Percentiles rank a stretch among this genome's conserved stretches.
Conservation (phyloP, 2,888 invertebrate genomes). For the Conomelus anceps region DNA sequence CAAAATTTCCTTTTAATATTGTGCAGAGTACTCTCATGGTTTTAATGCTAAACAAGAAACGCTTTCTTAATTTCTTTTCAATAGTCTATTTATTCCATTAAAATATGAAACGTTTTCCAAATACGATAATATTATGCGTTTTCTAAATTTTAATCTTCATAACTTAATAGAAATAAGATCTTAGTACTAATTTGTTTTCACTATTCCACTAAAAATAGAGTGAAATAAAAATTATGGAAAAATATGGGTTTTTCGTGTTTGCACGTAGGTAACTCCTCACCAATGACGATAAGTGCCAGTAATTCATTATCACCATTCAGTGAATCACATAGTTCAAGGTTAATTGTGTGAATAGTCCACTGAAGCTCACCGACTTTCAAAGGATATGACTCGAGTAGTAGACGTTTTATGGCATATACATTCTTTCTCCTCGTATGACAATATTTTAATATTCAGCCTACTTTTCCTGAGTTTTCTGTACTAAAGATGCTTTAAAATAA, state of each 20-base stretch:
- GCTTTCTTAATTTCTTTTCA: not conserved
- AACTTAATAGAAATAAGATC: not conserved
- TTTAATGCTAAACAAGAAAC: too few species aligned
- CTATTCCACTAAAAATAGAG: not conserved
- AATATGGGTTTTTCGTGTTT: not conserved
- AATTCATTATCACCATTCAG: not conserved
- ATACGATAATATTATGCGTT: not conserved
- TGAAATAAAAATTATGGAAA: not conserved
- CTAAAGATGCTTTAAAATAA: too few species aligned
- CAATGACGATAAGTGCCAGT: not conserved
- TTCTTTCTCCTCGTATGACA: too few species aligned
- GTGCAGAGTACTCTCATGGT: too few species aligned
- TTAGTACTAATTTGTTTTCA: not conserved
- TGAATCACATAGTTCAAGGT: not conserved
- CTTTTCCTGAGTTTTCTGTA: too few species aligned
- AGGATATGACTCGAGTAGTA: too few species aligned
- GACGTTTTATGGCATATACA: too few species aligned
- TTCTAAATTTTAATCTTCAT: not conserved
- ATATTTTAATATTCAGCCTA: too few species aligned
- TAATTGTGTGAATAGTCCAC: not conserved
- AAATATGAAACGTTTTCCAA: not conserved
- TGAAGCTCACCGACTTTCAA: too few species aligned
- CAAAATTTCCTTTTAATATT: too few species aligned
- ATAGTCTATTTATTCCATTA: not conserved
- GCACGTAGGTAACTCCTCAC: not conserved